Evolutionary conservation across 2,797 vertebrate species (phyloP).

Genomic region (Melanotaenia boesemani): DNA sequence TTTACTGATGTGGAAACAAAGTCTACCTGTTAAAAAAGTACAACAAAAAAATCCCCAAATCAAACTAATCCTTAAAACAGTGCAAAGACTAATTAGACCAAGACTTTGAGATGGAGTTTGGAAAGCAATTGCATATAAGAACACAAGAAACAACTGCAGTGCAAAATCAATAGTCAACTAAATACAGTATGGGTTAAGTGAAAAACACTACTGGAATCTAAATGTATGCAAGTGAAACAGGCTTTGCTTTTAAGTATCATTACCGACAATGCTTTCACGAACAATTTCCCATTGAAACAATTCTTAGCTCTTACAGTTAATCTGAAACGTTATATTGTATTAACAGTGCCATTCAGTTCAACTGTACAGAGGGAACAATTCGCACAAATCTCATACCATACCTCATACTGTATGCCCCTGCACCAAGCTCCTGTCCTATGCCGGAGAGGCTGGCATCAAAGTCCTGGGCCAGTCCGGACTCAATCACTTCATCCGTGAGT

Average conservation of each 20-base stretch:
- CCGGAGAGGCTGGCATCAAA: constrained; percentile 98
- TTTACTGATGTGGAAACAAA: neutral
- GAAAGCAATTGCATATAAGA: neutral
- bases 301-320: neutral
- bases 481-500: constrained; percentile 96
- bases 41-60: neutral
- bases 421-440: constrained; percentile 96
- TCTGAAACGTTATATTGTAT: neutral
- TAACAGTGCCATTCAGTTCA: neutral
- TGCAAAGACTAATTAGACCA: neutral
- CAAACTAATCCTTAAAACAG: neutral
- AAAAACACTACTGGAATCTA: no score
- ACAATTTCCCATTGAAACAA: neutral
- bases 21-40: neutral
- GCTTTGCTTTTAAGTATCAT: neutral
- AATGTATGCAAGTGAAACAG: neutral
- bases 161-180: neutral
- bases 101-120: neutral
- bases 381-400: constrained; percentile 62
- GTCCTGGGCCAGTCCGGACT: constrained; percentile 97
- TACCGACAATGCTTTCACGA: neutral
- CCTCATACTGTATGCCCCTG: constrained; percentile 99
- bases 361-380: neutral
- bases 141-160: neutral
- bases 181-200: neutral